Conservation (phyloP, 53 echinoderm and acorn worm genomes). For the Echinarachnius parma region DNA sequence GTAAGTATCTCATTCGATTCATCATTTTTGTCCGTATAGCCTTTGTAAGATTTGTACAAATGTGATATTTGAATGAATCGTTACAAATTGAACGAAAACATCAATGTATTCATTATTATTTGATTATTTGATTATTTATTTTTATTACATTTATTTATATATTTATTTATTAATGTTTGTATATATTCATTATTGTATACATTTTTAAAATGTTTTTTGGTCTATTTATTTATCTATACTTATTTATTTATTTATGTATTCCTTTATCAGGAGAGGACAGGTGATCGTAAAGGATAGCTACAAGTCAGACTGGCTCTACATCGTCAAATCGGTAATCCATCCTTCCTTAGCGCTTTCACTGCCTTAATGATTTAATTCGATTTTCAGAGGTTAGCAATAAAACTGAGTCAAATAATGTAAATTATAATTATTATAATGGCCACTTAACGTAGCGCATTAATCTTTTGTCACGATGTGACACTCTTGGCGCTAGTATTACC, state of each 20-base stretch:
- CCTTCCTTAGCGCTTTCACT: no score
- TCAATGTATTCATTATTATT: neutral
- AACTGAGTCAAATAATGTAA: no score
- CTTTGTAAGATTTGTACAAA: neutral
- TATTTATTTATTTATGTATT: conserved; percentile 7
- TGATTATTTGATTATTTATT: neutral
- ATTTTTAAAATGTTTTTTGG: no score
- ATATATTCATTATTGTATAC: neutral
- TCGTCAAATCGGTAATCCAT: conserved; percentile 85
- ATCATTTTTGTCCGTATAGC: no score
- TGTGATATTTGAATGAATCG: neutral
- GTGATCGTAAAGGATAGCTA: conserved; percentile 92
- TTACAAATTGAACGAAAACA: no score
- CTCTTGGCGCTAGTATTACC: no score
- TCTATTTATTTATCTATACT: neutral
- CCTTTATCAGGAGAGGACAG: conserved; percentile 74
- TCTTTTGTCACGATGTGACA: no score
- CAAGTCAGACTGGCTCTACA: conserved; percentile 89
- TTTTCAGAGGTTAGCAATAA: no score
- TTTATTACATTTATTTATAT: neutral
- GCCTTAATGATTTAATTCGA: no score
- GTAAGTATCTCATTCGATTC: no score
- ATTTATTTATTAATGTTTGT: neutral
- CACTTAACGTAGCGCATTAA: no score
- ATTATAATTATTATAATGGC: no score